Conservation (phyloP, 2,113 vertebrate genomes). For the Poeciliopsis retropinna region DNA sequence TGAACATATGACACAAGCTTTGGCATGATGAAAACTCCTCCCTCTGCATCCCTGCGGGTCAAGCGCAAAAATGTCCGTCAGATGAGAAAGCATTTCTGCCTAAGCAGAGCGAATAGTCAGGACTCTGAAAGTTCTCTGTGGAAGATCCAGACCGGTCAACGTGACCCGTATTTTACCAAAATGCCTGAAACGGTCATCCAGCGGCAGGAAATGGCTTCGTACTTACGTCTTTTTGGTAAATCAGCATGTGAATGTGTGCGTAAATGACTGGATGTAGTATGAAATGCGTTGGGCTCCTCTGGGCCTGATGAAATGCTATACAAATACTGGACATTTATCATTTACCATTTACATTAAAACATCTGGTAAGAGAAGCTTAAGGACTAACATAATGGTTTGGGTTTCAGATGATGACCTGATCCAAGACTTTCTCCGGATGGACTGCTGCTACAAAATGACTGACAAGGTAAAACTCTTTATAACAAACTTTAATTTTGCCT, state of each 20-base stretch:
- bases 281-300: too few species aligned
- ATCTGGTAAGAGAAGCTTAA: background rate
- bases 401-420: conserved; percentile 91
- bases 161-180: conserved; percentile 31
- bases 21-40: conserved; percentile 84
- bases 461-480: conserved; percentile 84
- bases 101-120: conserved; percentile 77
- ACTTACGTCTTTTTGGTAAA: conserved; percentile 92
- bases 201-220: conserved; percentile 91
- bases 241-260: conserved; percentile 13
- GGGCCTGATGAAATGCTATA: too few species aligned
- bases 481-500: background rate
- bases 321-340: too few species aligned
- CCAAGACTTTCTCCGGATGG: conserved; percentile 94
- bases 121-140: conserved; percentile 69
- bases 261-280: too few species aligned
- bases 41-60: conserved; percentile 78
- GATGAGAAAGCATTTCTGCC: conserved; percentile 70
- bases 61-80: conserved; percentile 79
- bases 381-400: conserved; percentile 16
- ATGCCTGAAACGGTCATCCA: conserved; percentile 83
- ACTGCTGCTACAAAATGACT: conserved; percentile 92
- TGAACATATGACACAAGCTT: conserved; percentile 8
- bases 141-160: conserved; percentile 64
- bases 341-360: too few species aligned